Conservation (phyloP, 2,113 vertebrate genomes). For the Ceuthmochares aereus region DNA sequence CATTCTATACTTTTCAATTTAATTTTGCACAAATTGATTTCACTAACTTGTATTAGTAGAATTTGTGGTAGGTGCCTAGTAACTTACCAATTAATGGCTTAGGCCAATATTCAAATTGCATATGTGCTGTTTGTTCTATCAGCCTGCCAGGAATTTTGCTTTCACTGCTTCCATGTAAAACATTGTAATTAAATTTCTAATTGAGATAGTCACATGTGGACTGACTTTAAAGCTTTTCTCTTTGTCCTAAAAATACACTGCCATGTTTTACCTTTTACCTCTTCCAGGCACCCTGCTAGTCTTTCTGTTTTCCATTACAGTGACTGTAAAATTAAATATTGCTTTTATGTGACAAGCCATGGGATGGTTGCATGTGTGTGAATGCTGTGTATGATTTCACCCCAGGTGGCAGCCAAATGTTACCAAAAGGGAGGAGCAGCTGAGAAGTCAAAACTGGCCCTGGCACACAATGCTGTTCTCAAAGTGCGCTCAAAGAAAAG, state of each 20-base stretch:
- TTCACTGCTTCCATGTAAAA: background rate
- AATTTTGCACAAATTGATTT: background rate
- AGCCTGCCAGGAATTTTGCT: background rate
- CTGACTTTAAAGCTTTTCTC: background rate
- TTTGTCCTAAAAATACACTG: background rate
- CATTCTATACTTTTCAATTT: background rate
- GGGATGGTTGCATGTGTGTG: background rate
- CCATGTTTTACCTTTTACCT: background rate
- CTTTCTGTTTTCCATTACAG: background rate
- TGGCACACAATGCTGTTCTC: conserved; percentile 80
- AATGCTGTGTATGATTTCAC: conserved; percentile 27
- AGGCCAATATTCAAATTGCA: background rate
- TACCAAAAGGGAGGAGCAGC: conserved; percentile 83
- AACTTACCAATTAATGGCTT: background rate
- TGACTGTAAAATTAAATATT: background rate
- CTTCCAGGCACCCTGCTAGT: background rate
- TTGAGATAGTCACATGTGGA: background rate
- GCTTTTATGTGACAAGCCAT: background rate
- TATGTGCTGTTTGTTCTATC: background rate
- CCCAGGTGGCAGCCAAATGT: conserved; percentile 85
- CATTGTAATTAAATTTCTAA: background rate
- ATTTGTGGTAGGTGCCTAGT: background rate
- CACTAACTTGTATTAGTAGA: background rate
- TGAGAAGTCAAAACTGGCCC: conserved; percentile 81
- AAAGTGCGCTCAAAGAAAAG: conserved; percentile 78